phyloP scores from a whole-genome alignment of 2,888 invertebrate genomes.

The Cerastis leucographa region DNA sequence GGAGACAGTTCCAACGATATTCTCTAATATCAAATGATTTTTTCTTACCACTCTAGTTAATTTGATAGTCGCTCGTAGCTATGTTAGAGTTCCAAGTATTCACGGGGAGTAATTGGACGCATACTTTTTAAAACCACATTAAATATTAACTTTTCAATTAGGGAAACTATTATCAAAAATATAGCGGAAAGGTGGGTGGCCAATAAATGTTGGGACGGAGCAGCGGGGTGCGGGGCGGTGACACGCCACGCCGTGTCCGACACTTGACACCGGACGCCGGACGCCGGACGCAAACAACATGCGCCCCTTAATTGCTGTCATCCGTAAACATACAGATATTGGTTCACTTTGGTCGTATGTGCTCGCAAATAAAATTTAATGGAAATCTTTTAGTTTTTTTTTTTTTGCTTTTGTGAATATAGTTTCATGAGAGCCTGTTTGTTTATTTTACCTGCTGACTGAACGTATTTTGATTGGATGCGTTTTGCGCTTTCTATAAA shows the following conservation, averaged over 20 bases:
- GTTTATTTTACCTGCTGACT: slow-evolving; percentile 32
- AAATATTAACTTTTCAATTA: slow-evolving; percentile 47
- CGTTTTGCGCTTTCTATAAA: not conserved
- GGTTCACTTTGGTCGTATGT: slow-evolving; percentile 47
- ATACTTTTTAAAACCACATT: slow-evolving; percentile 16
- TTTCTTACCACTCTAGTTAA: slow-evolving; percentile 41
- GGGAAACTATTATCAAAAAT: slow-evolving; percentile 44
- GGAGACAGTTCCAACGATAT: slow-evolving; percentile 25
- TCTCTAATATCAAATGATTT: slow-evolving; percentile 29
- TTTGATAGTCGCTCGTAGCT: slow-evolving; percentile 25
- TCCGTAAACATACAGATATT: slow-evolving; percentile 67
- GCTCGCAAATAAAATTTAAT: slow-evolving; percentile 55
- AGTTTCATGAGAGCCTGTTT: slow-evolving; percentile 12
- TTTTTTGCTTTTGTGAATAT: slow-evolving; percentile 6
- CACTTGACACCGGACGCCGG: slow-evolving; percentile 77
- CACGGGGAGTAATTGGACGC: slow-evolving; percentile 8
- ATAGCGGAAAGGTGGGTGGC: slow-evolving; percentile 42
- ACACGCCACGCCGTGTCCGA: slow-evolving; percentile 70
- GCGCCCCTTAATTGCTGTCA: slow-evolving; percentile 74
- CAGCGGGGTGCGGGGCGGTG: slow-evolving; percentile 34
- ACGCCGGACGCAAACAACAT: slow-evolving; percentile 73
- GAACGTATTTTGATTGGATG: slow-evolving; percentile 36
- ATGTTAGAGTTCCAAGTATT: not conserved
- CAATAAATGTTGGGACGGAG: slow-evolving; percentile 59
- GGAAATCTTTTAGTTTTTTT: slow-evolving; percentile 46